A percentile compares a stretch with the other conserved stretches of the same genome.
Conservation (phyloP, 2,888 invertebrate genomes). For the Pristionchus maxplancki region DNA sequence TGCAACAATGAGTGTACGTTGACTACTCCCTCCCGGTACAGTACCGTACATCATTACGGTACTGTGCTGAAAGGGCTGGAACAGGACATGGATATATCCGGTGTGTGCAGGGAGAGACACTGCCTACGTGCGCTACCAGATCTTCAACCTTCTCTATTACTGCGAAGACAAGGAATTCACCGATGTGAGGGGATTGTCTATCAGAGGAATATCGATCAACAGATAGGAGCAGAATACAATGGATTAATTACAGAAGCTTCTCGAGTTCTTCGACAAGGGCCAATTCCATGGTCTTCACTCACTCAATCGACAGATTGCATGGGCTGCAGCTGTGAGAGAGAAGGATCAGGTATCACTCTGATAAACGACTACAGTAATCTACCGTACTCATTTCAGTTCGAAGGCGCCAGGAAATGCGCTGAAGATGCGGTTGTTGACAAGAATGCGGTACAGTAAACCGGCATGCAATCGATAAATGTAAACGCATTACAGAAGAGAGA, state of each 20-base stretch:
- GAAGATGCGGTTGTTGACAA: background rate
- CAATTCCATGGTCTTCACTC: background rate
- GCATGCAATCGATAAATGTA: background rate
- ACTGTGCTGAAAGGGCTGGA: background rate
- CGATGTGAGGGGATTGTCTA: background rate
- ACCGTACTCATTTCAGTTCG: slow-evolving; percentile 41
- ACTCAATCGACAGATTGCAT: slow-evolving; percentile 18
- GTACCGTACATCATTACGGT: background rate
- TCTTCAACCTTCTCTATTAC: slow-evolving; percentile 32
- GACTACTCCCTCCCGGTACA: background rate
- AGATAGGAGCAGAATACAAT: background rate
- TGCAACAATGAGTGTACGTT: background rate
- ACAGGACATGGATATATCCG: background rate
- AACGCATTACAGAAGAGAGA: background rate
- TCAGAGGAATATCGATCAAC: background rate
- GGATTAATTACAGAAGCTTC: background rate
- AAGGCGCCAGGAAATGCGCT: background rate
- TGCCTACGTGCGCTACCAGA: background rate
- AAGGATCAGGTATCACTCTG: background rate
- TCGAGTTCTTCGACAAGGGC: background rate
- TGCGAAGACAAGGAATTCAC: slow-evolving; percentile 27
- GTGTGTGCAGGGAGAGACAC: background rate
- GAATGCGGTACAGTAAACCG: background rate
- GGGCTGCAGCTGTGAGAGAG: slow-evolving; percentile 13
- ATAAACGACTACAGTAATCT: background rate